Conservation (phyloP, 2,797 vertebrate species). For the Poeciliopsis turneri region DNA sequence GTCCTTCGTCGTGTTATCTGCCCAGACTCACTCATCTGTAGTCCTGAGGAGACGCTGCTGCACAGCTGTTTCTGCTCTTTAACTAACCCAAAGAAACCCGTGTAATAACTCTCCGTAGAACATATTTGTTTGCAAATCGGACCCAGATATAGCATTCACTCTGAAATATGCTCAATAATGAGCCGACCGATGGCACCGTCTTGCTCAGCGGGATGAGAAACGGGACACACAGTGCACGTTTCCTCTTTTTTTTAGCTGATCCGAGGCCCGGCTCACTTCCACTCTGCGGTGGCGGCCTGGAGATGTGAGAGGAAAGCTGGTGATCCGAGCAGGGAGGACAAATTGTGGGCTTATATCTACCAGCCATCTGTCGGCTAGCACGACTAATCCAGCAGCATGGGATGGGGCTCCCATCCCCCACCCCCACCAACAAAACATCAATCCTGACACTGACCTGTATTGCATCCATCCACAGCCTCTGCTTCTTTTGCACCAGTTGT, state of each 20-base stretch:
- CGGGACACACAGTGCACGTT: conserved; percentile 4
- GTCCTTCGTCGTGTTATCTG: conserved; percentile 20
- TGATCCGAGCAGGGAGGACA: conserved; percentile 65
- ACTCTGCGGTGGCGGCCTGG: conserved; percentile 20
- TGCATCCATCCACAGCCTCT: conserved; percentile 28
- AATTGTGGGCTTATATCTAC: conserved; percentile 68
- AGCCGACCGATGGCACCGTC: neutral
- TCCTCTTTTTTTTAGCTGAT: conserved; percentile 30
- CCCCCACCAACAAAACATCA: conserved; percentile 30
- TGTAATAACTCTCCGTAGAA: neutral
- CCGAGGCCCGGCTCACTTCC: conserved; percentile 34
- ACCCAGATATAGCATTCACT: neutral
- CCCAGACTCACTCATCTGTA: neutral
- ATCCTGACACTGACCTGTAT: conserved; percentile 64
- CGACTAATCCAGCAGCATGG: conserved; percentile 67
- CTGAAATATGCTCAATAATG: neutral
- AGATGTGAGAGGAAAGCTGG: conserved; percentile 47
- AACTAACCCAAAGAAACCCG: conserved; percentile 1
- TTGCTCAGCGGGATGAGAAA: conserved; percentile 11
- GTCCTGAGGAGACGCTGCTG: neutral
- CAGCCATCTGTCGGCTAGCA: conserved; percentile 74
- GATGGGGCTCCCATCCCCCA: conserved; percentile 44
- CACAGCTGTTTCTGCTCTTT: neutral
- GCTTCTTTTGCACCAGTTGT: conserved; percentile 22
- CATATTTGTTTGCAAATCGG: neutral